Percentiles rank a stretch among this genome's conserved stretches.
phyloP scores from a whole-genome alignment of 2,113 vertebrate species.

The Thomomys bottae region DNA sequence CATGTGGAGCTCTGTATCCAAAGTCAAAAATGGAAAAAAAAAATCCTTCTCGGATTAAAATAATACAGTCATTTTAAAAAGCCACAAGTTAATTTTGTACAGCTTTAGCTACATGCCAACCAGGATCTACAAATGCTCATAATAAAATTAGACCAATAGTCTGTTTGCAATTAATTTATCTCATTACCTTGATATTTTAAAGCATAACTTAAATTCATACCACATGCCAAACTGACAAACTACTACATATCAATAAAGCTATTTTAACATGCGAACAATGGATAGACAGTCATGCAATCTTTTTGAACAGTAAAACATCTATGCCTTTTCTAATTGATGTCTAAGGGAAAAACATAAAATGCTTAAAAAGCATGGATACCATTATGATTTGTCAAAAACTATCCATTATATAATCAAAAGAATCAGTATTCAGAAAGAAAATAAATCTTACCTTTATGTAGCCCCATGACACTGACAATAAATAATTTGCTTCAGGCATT shows the following conservation, averaged over 20 bases:
- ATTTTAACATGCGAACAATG: slow-evolving; percentile 36
- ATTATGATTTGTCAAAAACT: slow-evolving; percentile 35
- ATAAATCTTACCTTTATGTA: slow-evolving; percentile 97
- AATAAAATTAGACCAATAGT: slow-evolving; percentile 15
- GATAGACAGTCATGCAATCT: slow-evolving; percentile 42
- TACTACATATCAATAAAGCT: slow-evolving; percentile 11
- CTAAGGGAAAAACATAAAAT: slow-evolving; percentile 18
- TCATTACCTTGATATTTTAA: slow-evolving; percentile 43
- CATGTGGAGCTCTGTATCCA: background rate
- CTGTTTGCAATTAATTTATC: slow-evolving; percentile 40
- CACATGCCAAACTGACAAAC: slow-evolving; percentile 19
- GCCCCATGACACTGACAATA: slow-evolving; percentile 98
- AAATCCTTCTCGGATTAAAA: background rate
- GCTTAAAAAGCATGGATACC: slow-evolving; percentile 25
- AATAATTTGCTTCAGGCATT: slow-evolving; percentile 99
- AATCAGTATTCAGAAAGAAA: slow-evolving; percentile 75
- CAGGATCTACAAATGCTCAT: background rate
- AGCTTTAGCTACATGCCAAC: background rate
- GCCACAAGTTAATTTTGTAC: slow-evolving; percentile 25
- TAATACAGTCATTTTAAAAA: slow-evolving; percentile 50
- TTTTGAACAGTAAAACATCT: background rate
- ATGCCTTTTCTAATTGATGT: background rate
- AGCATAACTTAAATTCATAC: slow-evolving; percentile 17
- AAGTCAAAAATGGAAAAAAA: background rate
- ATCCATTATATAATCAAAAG: slow-evolving; percentile 73